A percentile compares a stretch with the other conserved stretches of the same genome.
phyloP scores from a whole-genome alignment of 2,888 invertebrate species.

The Sarcophaga subvicina region DNA sequence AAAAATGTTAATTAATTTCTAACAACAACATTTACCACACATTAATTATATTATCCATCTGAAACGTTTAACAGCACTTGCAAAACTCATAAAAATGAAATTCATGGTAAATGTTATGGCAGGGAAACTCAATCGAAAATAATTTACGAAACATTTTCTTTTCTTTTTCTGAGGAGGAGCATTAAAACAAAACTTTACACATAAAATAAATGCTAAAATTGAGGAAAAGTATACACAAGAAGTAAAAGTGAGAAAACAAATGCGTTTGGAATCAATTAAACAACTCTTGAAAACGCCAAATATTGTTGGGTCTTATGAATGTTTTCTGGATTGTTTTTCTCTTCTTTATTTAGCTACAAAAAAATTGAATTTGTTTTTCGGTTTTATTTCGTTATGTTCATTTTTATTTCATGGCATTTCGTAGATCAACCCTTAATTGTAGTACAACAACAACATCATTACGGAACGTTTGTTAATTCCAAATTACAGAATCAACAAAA shows the following conservation, averaged over 20 bases:
- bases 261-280: conserved; percentile 33
- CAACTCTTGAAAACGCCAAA: conserved; percentile 24
- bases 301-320: conserved; percentile 1
- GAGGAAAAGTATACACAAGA: neutral
- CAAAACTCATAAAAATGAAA: too few species aligned
- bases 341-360: neutral
- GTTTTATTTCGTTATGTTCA: too few species aligned
- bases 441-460: conserved; percentile 13
- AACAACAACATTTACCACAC: too few species aligned
- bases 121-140: too few species aligned
- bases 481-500: neutral
- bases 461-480: conserved; percentile 17
- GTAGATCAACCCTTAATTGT: neutral
- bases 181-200: conserved; percentile 20
- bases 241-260: neutral
- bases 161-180: neutral
- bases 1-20: too few species aligned
- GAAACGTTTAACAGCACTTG: too few species aligned
- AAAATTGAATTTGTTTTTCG: neutral
- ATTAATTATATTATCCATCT: too few species aligned
- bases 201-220: conserved; percentile 27
- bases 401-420: too few species aligned
- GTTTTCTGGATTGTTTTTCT: neutral
- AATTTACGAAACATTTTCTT: neutral
- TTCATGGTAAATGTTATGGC: too few species aligned